Conservation (phyloP, 2,113 vertebrate genomes). For the Paedocypris sp. region DNA sequence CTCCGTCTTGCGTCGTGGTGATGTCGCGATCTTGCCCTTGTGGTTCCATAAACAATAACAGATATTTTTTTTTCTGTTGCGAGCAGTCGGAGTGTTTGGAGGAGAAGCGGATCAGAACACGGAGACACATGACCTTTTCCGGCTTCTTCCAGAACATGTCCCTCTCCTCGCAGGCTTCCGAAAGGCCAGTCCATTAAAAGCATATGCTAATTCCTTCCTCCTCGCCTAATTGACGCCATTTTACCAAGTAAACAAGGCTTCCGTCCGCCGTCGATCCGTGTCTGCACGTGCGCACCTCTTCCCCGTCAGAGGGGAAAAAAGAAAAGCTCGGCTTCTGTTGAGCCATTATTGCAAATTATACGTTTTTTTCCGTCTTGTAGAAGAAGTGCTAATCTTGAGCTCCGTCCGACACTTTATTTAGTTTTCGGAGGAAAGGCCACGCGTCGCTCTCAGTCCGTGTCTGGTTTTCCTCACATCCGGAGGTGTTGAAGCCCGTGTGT, state of each 20-base stretch:
- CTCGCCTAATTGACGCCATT: constrained; percentile 75
- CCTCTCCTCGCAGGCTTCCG: constrained; percentile 63
- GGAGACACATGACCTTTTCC: constrained; percentile 75
- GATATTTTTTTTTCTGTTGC: too few relatives aligned
- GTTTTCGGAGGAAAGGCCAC: constrained; percentile 73
- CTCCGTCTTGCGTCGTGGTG: too few relatives aligned
- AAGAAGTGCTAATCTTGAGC: constrained; percentile 65
- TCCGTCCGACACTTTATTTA: constrained; percentile 60
- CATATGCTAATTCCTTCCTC: constrained; percentile 74
- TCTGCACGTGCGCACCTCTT: too few relatives aligned
- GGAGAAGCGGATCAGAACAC: constrained; percentile 66
- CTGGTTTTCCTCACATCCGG: constrained; percentile 56
- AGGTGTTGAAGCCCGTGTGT: constrained; percentile 68
- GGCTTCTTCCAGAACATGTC: constrained; percentile 66
- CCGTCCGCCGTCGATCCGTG: constrained; percentile 60
- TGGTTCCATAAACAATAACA: too few relatives aligned
- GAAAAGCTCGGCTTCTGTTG: constrained; percentile 69
- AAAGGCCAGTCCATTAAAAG: constrained; percentile 76
- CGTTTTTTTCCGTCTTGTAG: constrained; percentile 63
- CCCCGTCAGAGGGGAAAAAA: constrained; percentile 62
- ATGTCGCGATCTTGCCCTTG: too few relatives aligned
- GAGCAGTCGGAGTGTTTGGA: constrained; percentile 70
- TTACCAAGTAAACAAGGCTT: constrained; percentile 77
- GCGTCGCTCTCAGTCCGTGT: constrained; percentile 47
- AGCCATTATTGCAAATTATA: constrained; percentile 87